Evolutionary conservation across 2,797 vertebrate species (phyloP).

Genomic region (Sebastes kiyomatsui): DNA sequence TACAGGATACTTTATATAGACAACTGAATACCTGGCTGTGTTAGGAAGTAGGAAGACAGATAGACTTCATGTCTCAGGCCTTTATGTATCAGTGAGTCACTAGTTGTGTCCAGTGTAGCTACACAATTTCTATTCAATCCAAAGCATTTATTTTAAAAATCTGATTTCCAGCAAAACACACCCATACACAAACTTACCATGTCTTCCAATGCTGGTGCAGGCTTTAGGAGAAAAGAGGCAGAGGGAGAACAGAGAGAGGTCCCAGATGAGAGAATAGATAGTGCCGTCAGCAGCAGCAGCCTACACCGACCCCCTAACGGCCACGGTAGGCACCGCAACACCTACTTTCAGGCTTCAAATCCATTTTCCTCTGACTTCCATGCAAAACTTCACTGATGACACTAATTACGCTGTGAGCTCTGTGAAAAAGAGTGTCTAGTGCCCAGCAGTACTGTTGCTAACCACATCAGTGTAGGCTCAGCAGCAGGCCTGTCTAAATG

Average conservation of each 20-base stretch:
- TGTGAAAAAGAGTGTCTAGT: not conserved
- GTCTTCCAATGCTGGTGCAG: slow-evolving; percentile 89
- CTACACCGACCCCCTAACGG: too few relatives aligned
- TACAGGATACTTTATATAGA: not conserved
- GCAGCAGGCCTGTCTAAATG: not conserved
- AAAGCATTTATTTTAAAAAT: not conserved
- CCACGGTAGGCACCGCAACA: too few relatives aligned
- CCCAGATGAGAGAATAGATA: slow-evolving; percentile 33
- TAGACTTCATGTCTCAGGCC: not conserved
- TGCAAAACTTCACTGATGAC: not conserved
- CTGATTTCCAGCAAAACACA: slow-evolving; percentile 27
- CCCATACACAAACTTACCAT: slow-evolving; percentile 88
- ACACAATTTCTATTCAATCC: not conserved
- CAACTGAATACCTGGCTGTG: not conserved
- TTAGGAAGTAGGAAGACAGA: not conserved
- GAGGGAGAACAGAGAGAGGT: slow-evolving; percentile 52
- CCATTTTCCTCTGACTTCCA: not conserved
- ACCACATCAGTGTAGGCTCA: not conserved
- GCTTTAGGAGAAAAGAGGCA: slow-evolving; percentile 84
- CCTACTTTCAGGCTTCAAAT: not conserved
- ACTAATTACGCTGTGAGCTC: not conserved
- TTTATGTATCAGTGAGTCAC: not conserved
- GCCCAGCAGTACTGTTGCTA: not conserved
- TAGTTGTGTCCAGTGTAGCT: not conserved
- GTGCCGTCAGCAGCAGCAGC: not conserved